A percentile compares a stretch with the other conserved stretches of the same genome.
Conservation (phyloP, 2,888 invertebrate genomes). For the Quadriops clusia region DNA sequence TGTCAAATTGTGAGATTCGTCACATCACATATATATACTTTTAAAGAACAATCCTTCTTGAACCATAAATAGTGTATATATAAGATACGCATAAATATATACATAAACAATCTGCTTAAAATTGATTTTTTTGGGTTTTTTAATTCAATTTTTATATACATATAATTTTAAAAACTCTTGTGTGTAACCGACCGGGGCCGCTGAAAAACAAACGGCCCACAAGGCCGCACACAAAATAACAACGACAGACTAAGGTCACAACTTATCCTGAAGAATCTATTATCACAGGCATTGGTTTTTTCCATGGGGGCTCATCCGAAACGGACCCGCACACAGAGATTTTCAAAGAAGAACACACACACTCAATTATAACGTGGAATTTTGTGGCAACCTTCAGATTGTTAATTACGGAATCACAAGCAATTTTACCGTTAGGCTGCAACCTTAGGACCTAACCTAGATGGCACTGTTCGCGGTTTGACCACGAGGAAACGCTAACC, state of each 20-base stretch:
- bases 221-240: constrained; percentile 35
- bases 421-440: constrained; percentile 28
- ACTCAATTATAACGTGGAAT: constrained; percentile 25
- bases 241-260: constrained; percentile 53
- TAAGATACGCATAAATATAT: constrained; percentile 36
- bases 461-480: constrained; percentile 30
- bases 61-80: constrained; percentile 27
- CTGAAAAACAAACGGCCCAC: constrained; percentile 20
- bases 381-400: constrained; percentile 23
- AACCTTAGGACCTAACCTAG: constrained; percentile 33
- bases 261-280: constrained; percentile 59
- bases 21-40: constrained; percentile 38
- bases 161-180: constrained; percentile 39
- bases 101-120: constrained; percentile 37
- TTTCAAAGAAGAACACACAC: constrained; percentile 16
- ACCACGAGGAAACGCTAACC: constrained; percentile 31
- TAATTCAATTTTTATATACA: constrained; percentile 33
- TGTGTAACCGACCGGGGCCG: constrained; percentile 21
- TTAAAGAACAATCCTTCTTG: constrained; percentile 32
- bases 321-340: constrained; percentile 15
- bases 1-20: constrained; percentile 34
- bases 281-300: constrained; percentile 52
- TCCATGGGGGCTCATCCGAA: no score
- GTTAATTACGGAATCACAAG: constrained; percentile 26
- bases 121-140: constrained; percentile 31